Conservation (phyloP, 2,888 invertebrate genomes). For the Syrista parreyssii region DNA sequence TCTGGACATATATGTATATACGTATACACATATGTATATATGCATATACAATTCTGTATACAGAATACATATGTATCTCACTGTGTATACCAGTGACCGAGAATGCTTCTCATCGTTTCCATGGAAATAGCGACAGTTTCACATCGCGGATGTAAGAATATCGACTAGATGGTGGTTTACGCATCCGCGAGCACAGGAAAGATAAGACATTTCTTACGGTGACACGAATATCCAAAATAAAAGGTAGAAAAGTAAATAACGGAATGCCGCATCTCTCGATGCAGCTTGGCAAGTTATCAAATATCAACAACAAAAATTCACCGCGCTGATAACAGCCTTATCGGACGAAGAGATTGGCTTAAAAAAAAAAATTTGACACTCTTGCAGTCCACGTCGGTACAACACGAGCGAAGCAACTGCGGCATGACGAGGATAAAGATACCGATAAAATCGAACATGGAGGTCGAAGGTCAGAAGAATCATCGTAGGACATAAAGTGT, state of each 20-base stretch:
- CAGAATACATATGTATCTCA: too few relatives aligned
- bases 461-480: neutral
- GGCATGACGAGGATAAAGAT: neutral
- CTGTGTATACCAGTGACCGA: neutral
- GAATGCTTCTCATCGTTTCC: neutral
- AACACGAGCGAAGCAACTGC: neutral
- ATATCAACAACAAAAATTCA: neutral
- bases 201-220: neutral
- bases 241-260: neutral
- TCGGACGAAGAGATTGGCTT: neutral
- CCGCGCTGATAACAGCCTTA: neutral
- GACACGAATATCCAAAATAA: neutral
- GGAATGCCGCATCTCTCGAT: neutral
- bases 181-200: neutral
- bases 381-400: neutral
- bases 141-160: neutral
- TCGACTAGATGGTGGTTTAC: neutral
- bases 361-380: neutral
- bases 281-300: neutral
- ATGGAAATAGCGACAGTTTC: neutral
- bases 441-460: neutral
- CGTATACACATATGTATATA: too few relatives aligned
- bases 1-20: neutral
- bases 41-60: too few relatives aligned
- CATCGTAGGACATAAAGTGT: neutral